Base-by-base conservation (phyloP, 2,888 invertebrate genomes). In the Chloroclystis v-ata region DNA sequence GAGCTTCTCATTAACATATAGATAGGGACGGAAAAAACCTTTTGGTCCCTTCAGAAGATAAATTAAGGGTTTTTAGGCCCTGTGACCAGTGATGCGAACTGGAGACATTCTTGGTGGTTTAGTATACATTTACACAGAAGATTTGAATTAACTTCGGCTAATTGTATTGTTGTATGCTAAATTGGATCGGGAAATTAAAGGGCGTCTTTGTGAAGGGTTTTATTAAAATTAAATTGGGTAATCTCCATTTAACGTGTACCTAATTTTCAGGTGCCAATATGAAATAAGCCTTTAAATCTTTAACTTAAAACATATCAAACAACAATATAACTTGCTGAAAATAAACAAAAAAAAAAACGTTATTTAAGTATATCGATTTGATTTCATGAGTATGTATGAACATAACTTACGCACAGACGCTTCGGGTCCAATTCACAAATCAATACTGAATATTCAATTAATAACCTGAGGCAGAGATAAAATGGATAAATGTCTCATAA, bases 1-100 rank as follows among this genome's bases (percentile, higher is more conserved):
- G 69, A 49, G 63, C 67, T 44, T 41, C 65, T 73, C 76, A 77
- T 78, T 78, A 78, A 69, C 76, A 76, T 77, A 78, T 76, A 78
- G 74, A 77, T 69, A 61, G 69, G 63, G 57, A 61, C 61, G 59
- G 56, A 74, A 77, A 75, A 66, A 75, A 72, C 68, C 67, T 67
- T 67, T 58, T 57, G 60, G 67, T 62, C 66, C 60, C 63, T 68
- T 60, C 53, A 61, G 59, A 65, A 69, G 70, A 72, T 72, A 75
- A 76, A 75, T 75, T 72, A 73, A 65, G 68, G 55, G 56, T 62
- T 63, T 70, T 66, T 63, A 54, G 49, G 56, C 61, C 37, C 60
- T 65, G 65, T 68, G 67, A 69, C 69, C 75, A 65, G 44, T 56
- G 63, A 64, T 66, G 68, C 65, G 69, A 61, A 32, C 42, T 58